Percentiles rank a stretch among this genome's conserved stretches.
Evolutionary conservation across 2,797 vertebrate species (phyloP).

Genomic region (Neomorphus geoffroyi): DNA sequence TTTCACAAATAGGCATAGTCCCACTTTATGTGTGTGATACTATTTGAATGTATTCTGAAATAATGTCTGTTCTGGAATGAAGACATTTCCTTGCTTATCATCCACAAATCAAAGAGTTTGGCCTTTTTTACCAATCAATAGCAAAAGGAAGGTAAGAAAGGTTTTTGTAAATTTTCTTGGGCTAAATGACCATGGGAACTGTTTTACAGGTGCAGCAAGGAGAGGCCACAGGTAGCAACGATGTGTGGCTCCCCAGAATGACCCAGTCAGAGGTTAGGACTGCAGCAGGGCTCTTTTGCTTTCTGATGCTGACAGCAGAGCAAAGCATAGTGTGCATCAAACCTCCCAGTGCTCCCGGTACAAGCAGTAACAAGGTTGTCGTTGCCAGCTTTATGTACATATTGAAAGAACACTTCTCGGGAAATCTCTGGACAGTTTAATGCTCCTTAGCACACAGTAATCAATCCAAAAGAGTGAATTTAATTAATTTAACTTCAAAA

Average conservation of each 20-base stretch:
- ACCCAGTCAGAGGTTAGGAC: neutral
- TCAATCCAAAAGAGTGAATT: neutral
- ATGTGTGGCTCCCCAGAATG: neutral
- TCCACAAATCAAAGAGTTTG: neutral
- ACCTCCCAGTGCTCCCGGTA: neutral
- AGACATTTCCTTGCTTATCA: neutral
- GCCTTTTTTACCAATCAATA: neutral
- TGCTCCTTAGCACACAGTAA: neutral
- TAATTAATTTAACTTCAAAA: neutral
- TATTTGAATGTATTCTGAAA: neutral
- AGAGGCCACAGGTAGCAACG: neutral
- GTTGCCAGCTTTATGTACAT: neutral
- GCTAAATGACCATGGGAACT: neutral
- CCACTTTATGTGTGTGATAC: neutral
- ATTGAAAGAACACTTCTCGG: neutral
- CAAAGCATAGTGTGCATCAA: fast-evolving
- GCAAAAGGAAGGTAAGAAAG: neutral
- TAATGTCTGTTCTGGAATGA: neutral
- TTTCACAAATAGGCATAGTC: neutral
- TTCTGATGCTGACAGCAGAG: neutral
- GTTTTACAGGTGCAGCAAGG: neutral
- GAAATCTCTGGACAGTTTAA: neutral
- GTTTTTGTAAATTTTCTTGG: neutral
- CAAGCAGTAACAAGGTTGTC: neutral
- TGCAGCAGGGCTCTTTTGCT: neutral